These are phyloP conservation scores for Heliconius nattereri DNA, from an alignment of 1,140 invertebrate species.

Conservation along the genomic window DNA sequence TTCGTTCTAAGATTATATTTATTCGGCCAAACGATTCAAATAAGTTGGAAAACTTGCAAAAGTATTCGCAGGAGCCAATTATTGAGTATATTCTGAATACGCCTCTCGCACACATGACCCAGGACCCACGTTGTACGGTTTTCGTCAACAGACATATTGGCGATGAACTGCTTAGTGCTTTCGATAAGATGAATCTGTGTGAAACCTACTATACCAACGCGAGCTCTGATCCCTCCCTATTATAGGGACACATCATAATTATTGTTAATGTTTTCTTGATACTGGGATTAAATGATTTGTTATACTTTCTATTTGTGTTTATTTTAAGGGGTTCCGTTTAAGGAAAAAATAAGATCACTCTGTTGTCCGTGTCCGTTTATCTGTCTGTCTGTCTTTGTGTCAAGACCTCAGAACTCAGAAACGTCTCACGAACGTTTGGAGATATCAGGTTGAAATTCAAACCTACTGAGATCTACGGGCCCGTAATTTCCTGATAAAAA, in stretches of 20 bases:
- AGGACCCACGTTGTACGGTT: conserved; percentile 46
- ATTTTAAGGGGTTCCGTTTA: too few relatives aligned
- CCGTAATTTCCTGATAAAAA: too few relatives aligned
- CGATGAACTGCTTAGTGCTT: conserved; percentile 42
- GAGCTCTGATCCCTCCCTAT: too few relatives aligned
- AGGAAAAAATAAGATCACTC: too few relatives aligned
- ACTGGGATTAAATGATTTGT: background rate
- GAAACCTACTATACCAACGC: conserved; percentile 13
- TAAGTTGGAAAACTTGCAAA: conserved; percentile 21
- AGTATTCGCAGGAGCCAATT: conserved; percentile 38
- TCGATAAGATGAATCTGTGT: conserved; percentile 43
- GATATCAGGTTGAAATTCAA: too few relatives aligned
- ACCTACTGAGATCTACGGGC: too few relatives aligned
- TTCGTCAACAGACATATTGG: conserved; percentile 53
- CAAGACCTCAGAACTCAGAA: too few relatives aligned
- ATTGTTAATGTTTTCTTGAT: background rate
- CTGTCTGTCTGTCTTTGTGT: too few relatives aligned
- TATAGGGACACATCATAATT: background rate
- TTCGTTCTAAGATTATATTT: conserved; percentile 37
- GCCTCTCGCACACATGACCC: conserved; percentile 32
- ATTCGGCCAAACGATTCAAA: conserved; percentile 8
- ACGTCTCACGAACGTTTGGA: too few relatives aligned
- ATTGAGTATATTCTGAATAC: conserved; percentile 41
- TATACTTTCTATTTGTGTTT: background rate
- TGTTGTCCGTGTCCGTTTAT: too few relatives aligned